A percentile compares a stretch with the other conserved stretches of the same genome.
Conservation (phyloP, 2,888 invertebrate genomes). For the Pemphredon lugubris region DNA sequence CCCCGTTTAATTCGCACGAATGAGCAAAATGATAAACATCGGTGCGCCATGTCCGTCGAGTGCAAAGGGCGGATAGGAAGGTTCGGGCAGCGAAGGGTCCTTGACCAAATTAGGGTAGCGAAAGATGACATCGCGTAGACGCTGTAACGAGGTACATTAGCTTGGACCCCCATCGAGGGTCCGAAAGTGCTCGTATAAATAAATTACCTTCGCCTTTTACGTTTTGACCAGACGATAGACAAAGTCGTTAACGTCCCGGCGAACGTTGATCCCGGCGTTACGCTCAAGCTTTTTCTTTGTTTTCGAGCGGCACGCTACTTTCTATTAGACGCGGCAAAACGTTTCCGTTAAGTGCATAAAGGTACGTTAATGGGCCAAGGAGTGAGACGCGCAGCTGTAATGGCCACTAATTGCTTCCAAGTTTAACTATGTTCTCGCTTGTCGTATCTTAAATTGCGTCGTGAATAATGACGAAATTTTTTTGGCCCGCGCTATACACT, state of each 20-base stretch:
- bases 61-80: not conserved
- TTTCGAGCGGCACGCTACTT: constrained; percentile 8
- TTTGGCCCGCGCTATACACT: no score
- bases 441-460: not conserved
- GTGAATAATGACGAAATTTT: no score
- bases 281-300: constrained; percentile 16
- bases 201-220: constrained; percentile 55
- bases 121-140: constrained; percentile 34
- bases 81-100: not conserved
- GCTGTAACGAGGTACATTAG: constrained; percentile 49
- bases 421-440: not conserved
- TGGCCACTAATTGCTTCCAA: constrained; percentile 21
- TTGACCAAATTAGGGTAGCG: constrained; percentile 25
- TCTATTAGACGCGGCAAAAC: constrained; percentile 9
- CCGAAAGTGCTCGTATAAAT: constrained; percentile 49
- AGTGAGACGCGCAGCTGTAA: constrained; percentile 22
- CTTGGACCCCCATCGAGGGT: constrained; percentile 13
- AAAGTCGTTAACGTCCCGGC: constrained; percentile 33
- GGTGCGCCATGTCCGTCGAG: no score
- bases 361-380: constrained; percentile 24
- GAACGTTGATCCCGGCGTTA: constrained; percentile 25
- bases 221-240: constrained; percentile 34
- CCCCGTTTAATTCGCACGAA: no score
- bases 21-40: no score
- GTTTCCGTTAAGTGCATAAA: constrained; percentile 18